Evolutionary conservation across 2,888 invertebrate species (phyloP).

Genomic region (Asteroscopus sphinx): DNA sequence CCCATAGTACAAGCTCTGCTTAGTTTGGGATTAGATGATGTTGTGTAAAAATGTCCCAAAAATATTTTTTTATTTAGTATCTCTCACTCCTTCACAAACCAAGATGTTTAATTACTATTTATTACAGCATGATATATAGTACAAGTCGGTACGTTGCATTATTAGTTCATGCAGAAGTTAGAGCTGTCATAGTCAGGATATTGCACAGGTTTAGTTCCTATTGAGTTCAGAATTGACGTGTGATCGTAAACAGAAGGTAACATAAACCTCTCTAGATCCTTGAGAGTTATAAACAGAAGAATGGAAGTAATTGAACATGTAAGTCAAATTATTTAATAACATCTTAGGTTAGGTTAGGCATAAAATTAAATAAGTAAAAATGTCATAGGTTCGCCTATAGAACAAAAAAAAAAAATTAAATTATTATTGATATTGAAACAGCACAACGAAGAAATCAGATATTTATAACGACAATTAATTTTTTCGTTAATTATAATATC

Average conservation of each 20-base stretch:
- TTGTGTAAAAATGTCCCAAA: neutral
- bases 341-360: too few relatives aligned
- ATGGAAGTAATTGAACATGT: neutral
- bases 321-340: too few relatives aligned
- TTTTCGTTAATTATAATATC: too few relatives aligned
- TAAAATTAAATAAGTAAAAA: too few relatives aligned
- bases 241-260: neutral
- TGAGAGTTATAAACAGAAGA: neutral
- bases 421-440: too few relatives aligned
- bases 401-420: too few relatives aligned
- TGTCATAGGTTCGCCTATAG: too few relatives aligned
- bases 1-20: too few relatives aligned
- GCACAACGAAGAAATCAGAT: too few relatives aligned
- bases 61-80: too few relatives aligned
- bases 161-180: constrained; percentile 11
- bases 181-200: constrained; percentile 15
- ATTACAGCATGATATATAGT: constrained; percentile 2
- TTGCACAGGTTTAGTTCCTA: constrained; percentile 21
- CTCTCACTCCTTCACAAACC: neutral
- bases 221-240: constrained; percentile 8
- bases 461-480: too few relatives aligned
- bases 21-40: too few relatives aligned
- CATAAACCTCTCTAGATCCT: neutral
- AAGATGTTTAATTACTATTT: constrained; percentile 1
- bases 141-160: constrained; percentile 6